Evolutionary conservation across 1,140 invertebrate species (phyloP).

Genomic region (Cydia splendana): DNA sequence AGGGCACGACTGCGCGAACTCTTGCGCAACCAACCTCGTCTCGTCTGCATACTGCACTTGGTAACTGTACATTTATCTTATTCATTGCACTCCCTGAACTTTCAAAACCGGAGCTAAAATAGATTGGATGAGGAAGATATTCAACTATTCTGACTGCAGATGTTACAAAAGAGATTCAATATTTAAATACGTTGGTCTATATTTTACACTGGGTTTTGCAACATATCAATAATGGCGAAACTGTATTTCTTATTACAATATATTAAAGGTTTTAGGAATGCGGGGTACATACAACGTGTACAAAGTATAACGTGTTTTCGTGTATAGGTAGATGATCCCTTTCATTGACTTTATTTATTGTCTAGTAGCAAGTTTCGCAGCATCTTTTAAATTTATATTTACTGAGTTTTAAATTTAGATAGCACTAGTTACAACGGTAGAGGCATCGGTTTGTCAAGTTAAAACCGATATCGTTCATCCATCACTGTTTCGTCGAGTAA

Average conservation of each 20-base stretch:
- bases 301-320: no score
- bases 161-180: constrained; percentile 4
- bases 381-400: no score
- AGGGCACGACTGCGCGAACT: constrained; percentile 13
- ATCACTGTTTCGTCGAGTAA: not conserved
- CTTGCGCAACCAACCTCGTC: constrained; percentile 30
- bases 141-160: constrained; percentile 15
- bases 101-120: not conserved
- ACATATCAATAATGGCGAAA: no score
- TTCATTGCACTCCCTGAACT: constrained; percentile 23
- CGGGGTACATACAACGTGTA: no score
- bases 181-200: not conserved
- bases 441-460: not conserved
- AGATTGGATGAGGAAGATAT: constrained; percentile 23
- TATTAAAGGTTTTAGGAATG: no score
- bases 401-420: no score
- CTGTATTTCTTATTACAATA: no score
- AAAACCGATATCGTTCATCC: not conserved
- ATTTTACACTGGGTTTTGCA: not conserved
- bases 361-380: no score
- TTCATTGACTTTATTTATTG: no score
- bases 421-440: not conserved
- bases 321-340: no score
- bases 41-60: constrained; percentile 29
- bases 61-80: constrained; percentile 31